Evolutionary conservation across 2,113 vertebrate species (phyloP).

Genomic region (Salminus brasiliensis): DNA sequence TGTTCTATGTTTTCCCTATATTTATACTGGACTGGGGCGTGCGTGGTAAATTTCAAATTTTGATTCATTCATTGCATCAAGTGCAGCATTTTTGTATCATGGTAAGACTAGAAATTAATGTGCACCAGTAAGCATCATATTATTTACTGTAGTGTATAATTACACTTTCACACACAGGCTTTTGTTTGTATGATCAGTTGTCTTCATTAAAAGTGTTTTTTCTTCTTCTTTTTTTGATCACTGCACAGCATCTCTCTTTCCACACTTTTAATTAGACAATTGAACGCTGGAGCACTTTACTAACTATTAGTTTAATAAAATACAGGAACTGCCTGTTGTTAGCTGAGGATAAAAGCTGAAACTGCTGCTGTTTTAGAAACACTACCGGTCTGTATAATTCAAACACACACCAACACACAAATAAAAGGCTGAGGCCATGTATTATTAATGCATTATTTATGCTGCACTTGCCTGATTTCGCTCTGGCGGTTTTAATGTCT

Average conservation of each 20-base stretch:
- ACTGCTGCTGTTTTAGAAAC: not conserved
- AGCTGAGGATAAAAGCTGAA: conserved; percentile 14
- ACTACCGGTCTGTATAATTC: conserved; percentile 31
- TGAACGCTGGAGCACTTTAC: not conserved
- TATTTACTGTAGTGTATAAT: too few species aligned
- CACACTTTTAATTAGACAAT: not conserved
- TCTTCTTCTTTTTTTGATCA: not conserved
- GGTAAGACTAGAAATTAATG: too few species aligned
- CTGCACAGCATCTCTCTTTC: not conserved
- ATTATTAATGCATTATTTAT: conserved; percentile 64
- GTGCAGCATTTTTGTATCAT: too few species aligned
- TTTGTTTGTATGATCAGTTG: not conserved
- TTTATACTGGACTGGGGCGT: too few species aligned
- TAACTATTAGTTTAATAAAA: conserved; percentile 5
- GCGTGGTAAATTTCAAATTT: too few species aligned
- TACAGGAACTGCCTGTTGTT: not conserved
- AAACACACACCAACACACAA: conserved; percentile 35
- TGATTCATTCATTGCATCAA: too few species aligned
- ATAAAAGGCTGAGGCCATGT: conserved; percentile 53
- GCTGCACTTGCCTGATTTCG: conserved; percentile 57
- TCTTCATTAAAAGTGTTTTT: not conserved
- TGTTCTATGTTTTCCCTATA: too few species aligned
- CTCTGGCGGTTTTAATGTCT: conserved; percentile 62
- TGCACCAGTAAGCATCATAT: too few species aligned
- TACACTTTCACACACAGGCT: not conserved